Evolutionary conservation across 2,797 vertebrate genomes (phyloP).

Genomic region (Rhynchotus rufescens): DNA sequence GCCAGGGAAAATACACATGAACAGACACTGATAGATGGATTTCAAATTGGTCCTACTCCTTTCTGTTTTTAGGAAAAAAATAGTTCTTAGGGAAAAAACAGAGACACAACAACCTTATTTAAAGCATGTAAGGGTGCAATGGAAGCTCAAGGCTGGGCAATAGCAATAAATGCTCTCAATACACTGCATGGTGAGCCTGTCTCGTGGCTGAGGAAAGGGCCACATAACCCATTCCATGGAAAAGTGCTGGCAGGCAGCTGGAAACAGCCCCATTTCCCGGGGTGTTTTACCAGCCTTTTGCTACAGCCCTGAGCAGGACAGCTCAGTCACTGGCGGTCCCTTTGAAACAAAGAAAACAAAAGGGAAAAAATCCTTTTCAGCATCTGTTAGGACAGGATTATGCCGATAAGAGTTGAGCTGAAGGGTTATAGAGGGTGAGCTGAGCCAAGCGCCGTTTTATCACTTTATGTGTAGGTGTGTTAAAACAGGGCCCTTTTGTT

Average conservation of each 20-base stretch:
- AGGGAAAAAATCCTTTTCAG: background rate
- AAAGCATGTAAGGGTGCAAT: background rate
- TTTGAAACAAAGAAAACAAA: background rate
- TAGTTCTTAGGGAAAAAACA: background rate
- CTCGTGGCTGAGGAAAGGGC: background rate
- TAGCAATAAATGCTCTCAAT: background rate
- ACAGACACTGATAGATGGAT: background rate
- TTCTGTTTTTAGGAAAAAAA: background rate
- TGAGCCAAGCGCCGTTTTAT: background rate
- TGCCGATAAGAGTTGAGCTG: slow-evolving; percentile 16
- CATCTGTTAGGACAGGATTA: background rate
- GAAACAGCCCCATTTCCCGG: background rate
- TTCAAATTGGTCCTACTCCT: background rate
- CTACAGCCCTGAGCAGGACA: background rate
- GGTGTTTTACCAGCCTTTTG: background rate
- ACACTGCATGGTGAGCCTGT: background rate
- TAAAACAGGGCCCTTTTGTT: slow-evolving; percentile 41
- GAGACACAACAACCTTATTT: background rate
- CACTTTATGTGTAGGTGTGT: background rate
- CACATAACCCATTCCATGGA: background rate
- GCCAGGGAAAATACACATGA: background rate
- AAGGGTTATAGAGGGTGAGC: background rate
- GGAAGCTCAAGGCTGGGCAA: slow-evolving; percentile 24
- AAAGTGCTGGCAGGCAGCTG: background rate
- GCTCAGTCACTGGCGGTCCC: background rate